Percentiles rank a stretch among this genome's conserved stretches.
Conservation (phyloP, 2,888 invertebrate species). For the Standfussiana lucernea region DNA sequence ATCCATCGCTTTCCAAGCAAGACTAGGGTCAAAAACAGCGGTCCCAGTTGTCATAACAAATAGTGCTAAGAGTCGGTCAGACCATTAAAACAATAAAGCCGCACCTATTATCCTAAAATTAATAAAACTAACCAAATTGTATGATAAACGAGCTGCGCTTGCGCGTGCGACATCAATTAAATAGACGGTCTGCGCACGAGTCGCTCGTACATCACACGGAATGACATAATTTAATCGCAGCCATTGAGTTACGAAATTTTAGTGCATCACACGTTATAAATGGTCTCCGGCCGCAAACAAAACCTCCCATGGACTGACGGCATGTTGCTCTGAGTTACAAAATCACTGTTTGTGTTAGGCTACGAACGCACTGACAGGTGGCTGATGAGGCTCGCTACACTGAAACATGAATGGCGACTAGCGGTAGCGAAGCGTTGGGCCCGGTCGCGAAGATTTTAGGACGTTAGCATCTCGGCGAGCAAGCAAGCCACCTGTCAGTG, state of each 20-base stretch:
- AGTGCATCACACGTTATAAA: neutral
- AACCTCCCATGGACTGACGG: neutral
- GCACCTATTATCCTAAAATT: neutral
- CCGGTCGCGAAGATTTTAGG: too few relatives aligned
- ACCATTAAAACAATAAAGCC: neutral
- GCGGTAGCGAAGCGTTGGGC: too few relatives aligned
- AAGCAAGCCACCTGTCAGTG: neutral
- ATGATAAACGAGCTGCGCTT: conserved; percentile 17
- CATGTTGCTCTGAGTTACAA: neutral
- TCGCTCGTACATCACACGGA: conserved; percentile 41
- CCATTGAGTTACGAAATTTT: conserved; percentile 43
- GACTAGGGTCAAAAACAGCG: neutral
- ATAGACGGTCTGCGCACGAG: conserved; percentile 39
- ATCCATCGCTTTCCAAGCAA: neutral
- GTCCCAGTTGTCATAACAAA: too few relatives aligned
- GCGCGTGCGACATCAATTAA: conserved; percentile 50
- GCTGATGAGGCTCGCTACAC: neutral
- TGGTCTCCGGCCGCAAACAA: neutral
- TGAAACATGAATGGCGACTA: neutral
- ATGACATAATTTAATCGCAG: conserved; percentile 57
- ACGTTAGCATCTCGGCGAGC: neutral
- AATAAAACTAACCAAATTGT: conserved; percentile 21
- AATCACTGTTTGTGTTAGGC: neutral
- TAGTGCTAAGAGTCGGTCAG: too few relatives aligned
- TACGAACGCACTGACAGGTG: neutral